Evolutionary conservation across 2,113 vertebrate species (phyloP).

Genomic region (Shinisaurus crocodilurus): DNA sequence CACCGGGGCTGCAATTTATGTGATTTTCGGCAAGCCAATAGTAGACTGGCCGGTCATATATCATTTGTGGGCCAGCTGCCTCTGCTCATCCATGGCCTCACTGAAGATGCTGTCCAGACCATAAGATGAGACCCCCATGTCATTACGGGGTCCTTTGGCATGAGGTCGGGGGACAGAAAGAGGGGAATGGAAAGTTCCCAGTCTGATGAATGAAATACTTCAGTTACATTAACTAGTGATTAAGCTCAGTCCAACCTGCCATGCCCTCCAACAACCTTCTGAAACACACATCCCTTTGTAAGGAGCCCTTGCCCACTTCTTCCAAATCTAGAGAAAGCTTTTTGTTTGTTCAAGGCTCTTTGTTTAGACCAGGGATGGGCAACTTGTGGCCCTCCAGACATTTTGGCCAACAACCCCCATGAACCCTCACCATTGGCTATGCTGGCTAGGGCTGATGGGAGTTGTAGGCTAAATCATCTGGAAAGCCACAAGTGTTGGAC

Average conservation of each 20-base stretch:
- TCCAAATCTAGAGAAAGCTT: too few species aligned
- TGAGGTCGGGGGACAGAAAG: background rate
- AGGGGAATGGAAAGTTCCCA: background rate
- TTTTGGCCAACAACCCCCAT: too few species aligned
- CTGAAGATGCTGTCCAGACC: conserved; percentile 6
- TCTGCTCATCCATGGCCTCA: background rate
- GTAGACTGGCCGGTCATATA: conserved; percentile 18
- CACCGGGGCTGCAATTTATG: conserved; percentile 26
- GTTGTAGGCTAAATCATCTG: too few species aligned
- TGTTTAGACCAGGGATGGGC: background rate
- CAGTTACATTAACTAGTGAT: background rate
- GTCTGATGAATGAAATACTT: background rate
- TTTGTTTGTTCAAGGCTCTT: background rate
- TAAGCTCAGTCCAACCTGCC: background rate
- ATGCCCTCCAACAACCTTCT: background rate
- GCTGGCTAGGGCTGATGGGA: too few species aligned
- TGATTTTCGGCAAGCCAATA: conserved; percentile 49
- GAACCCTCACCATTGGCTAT: too few species aligned
- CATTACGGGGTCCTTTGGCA: background rate
- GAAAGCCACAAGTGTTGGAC: too few species aligned
- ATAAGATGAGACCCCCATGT: background rate
- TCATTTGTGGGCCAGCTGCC: background rate
- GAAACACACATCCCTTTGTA: background rate
- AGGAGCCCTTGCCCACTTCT: background rate
- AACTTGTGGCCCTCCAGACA: too few species aligned